These are phyloP conservation scores for Casuarius casuarius DNA, from an alignment of 2,113 vertebrate species.

Conservation along the genomic window DNA sequence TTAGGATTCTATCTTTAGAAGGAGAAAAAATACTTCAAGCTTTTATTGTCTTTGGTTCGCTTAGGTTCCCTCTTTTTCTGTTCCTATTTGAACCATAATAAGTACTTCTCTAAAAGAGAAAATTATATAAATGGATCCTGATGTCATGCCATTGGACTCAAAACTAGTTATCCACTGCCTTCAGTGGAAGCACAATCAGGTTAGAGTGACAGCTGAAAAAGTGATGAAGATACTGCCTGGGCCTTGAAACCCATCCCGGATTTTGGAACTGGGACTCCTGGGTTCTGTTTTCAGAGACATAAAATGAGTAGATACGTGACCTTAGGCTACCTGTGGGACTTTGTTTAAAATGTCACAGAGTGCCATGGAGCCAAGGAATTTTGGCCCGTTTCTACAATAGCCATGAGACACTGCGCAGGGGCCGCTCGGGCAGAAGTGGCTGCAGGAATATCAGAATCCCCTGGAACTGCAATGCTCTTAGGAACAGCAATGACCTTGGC, in stretches of 20 bases:
- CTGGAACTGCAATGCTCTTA: neutral
- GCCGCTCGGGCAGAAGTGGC: neutral
- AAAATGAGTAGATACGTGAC: accelerated
- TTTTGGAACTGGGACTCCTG: neutral
- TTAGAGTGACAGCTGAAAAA: neutral
- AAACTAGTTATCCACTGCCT: neutral
- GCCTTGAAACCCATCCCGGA: neutral
- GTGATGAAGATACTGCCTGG: neutral
- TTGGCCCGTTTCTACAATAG: neutral
- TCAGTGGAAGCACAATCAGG: neutral
- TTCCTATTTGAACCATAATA: accelerated
- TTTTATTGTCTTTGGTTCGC: neutral
- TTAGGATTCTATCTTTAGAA: neutral
- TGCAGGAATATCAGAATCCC: neutral
- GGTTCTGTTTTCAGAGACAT: neutral
- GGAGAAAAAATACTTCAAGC: neutral
- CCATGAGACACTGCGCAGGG: accelerated
- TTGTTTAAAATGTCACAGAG: neutral
- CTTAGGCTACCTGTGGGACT: accelerated
- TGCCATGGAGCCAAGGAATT: neutral
- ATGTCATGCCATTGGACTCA: neutral
- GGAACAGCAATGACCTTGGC: neutral
- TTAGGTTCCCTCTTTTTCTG: neutral
- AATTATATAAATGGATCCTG: neutral
- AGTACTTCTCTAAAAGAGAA: neutral